phyloP scores from a whole-genome alignment of 2,888 invertebrate genomes.

The Thalpophila matura region DNA sequence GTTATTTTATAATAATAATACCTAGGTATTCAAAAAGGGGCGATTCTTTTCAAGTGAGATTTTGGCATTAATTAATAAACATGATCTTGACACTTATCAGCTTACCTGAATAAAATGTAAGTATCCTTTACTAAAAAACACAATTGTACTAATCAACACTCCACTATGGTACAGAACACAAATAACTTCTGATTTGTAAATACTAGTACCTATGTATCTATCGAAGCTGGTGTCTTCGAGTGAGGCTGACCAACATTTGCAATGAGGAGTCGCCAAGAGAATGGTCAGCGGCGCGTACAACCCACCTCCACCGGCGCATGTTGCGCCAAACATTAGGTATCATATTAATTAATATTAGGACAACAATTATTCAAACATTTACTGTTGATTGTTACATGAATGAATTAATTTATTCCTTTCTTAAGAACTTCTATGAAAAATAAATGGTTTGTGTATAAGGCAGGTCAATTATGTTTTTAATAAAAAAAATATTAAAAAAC shows the following conservation, averaged over 20 bases:
- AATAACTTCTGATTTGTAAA: slow-evolving; percentile 22
- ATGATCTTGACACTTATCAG: background rate
- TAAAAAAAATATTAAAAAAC: too few relatives aligned
- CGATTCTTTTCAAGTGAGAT: too few relatives aligned
- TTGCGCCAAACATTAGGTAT: slow-evolving; percentile 52
- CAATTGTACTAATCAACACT: slow-evolving; percentile 28
- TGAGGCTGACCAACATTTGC: slow-evolving; percentile 65
- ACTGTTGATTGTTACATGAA: background rate
- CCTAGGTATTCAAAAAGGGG: too few relatives aligned
- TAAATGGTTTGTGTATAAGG: background rate
- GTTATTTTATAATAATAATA: too few relatives aligned
- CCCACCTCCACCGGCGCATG: slow-evolving; percentile 65
- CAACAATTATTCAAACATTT: slow-evolving; percentile 21
- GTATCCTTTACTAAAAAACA: slow-evolving; percentile 34
- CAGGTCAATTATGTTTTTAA: too few relatives aligned
- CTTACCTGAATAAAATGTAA: slow-evolving; percentile 17
- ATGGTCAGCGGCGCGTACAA: slow-evolving; percentile 57
- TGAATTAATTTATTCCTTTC: too few relatives aligned
- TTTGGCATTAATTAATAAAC: too few relatives aligned
- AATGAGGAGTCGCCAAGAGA: slow-evolving; percentile 52
- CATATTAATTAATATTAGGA: slow-evolving; percentile 49
- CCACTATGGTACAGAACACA: slow-evolving; percentile 21
- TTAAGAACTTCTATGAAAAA: background rate
- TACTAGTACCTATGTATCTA: slow-evolving; percentile 33
- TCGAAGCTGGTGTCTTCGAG: slow-evolving; percentile 59